These are phyloP conservation scores for Harpegnathos saltator DNA, from an alignment of 1,140 invertebrate species.

Conservation along the genomic window DNA sequence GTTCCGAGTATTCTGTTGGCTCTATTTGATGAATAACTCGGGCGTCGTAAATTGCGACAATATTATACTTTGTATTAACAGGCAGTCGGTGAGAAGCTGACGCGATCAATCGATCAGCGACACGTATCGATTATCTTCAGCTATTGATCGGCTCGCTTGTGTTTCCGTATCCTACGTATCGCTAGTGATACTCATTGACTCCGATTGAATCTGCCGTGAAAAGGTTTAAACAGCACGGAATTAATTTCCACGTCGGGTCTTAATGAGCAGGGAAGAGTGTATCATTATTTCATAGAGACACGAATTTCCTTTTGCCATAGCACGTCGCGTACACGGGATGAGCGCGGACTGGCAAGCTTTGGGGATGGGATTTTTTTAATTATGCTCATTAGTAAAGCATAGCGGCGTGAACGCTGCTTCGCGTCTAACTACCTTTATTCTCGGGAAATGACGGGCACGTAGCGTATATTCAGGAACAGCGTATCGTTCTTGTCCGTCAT, in stretches of 20 bases:
- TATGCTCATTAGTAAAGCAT: slow-evolving; percentile 50
- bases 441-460: slow-evolving; percentile 12
- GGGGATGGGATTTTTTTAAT: slow-evolving; percentile 45
- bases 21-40: slow-evolving; percentile 10
- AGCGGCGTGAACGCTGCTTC: background rate
- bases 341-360: slow-evolving; percentile 31
- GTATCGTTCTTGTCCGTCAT: background rate
- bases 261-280: slow-evolving; percentile 28
- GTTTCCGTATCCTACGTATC: background rate
- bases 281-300: slow-evolving; percentile 33
- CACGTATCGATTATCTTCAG: too few species aligned
- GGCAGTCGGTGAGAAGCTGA: background rate
- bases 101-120: too few species aligned
- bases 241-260: slow-evolving; percentile 8
- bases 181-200: background rate
- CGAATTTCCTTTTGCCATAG: slow-evolving; percentile 43
- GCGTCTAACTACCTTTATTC: slow-evolving; percentile 53
- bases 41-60: background rate
- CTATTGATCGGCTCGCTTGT: background rate
- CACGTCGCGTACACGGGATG: slow-evolving; percentile 29
- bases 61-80: background rate
- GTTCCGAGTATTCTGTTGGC: background rate
- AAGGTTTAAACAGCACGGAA: slow-evolving; percentile 12
- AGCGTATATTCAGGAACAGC: background rate
- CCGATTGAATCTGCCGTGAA: background rate